These are phyloP conservation scores for Bombus breviceps DNA, from an alignment of 1,140 invertebrate species.

Conservation along the genomic window DNA sequence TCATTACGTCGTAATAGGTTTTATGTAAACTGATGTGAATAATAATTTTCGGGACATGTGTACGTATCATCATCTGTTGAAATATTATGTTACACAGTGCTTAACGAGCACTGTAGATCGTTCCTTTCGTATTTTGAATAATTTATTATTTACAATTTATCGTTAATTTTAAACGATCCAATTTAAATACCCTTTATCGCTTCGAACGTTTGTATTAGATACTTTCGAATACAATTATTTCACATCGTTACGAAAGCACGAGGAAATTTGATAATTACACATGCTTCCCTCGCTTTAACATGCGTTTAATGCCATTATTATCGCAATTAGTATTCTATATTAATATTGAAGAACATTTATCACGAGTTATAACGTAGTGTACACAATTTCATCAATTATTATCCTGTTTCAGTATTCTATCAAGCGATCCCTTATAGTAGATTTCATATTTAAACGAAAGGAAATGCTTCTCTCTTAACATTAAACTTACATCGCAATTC, in stretches of 20 bases:
- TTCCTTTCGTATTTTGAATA: neutral
- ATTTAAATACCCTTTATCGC: neutral
- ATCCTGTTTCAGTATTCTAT: neutral
- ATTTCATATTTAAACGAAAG: neutral
- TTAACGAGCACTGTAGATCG: neutral
- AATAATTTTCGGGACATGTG: neutral
- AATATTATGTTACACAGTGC: neutral
- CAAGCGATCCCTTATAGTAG: neutral
- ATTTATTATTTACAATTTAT: neutral
- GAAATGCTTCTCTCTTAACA: neutral
- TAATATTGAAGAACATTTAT: neutral
- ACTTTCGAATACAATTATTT: neutral
- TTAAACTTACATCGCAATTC: neutral
- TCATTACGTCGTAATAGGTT: neutral
- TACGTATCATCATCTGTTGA: neutral
- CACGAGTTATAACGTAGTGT: neutral
- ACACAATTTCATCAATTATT: neutral
- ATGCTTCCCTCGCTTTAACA: neutral
- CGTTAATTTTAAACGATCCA: neutral
- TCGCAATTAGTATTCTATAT: neutral
- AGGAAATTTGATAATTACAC: neutral
- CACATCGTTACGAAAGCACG: neutral
- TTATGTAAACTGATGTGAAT: neutral
- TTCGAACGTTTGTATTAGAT: neutral
- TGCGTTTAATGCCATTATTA: slow-evolving; percentile 6